Evolutionary conservation across 2,888 invertebrate species (phyloP), one percentile per base, ranked within the genome.

Genomic region (Acleris laterana): DNA sequence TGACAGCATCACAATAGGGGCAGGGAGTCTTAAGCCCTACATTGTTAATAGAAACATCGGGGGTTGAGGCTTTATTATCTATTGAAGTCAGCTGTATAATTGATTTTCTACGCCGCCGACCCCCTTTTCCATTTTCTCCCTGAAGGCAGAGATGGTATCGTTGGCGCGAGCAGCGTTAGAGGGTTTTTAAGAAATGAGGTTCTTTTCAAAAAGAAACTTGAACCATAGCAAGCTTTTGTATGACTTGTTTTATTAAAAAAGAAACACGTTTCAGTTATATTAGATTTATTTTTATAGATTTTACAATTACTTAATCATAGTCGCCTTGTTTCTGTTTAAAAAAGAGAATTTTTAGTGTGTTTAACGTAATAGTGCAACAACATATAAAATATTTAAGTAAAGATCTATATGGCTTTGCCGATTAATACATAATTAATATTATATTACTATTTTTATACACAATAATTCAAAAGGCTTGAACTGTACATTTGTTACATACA

Each of bases 331-430:
- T 79, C 77, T 80, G 78, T 82, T 82, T 83, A 83, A 83, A 84
- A 81, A 82, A 80, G 73, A 84, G 77, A 80, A 74, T 79, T 75
- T 25, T 60, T 19, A 32, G 80, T 82, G 80, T 83, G 73, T 76
- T 79, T 78, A 83, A 85, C 82, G 79, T 79, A 85, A 85, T 77
- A 73, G 85, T 86, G 84, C 85, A 84, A 84, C 80, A 84, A 87
- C 83, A 80, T 83, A 82, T 82, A 78, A 82, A 63, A 66, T 63
- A 69, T 55, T 60, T 62, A 50, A 62, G 58, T 55, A 56, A 68
- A 56, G 52, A 28, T 17, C 70, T 72, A 73, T 74, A 74, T 75
- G 85, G 87, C 85, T 84, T 85, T 73, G 85, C 87, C 86, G 73
- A 71, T 72, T 71, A 72, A 72, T 56, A 44, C 74, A 72, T 77